These are phyloP conservation scores for Cancer borealis DNA, from an alignment of 2,888 invertebrate species.

Conservation along the genomic window DNA sequence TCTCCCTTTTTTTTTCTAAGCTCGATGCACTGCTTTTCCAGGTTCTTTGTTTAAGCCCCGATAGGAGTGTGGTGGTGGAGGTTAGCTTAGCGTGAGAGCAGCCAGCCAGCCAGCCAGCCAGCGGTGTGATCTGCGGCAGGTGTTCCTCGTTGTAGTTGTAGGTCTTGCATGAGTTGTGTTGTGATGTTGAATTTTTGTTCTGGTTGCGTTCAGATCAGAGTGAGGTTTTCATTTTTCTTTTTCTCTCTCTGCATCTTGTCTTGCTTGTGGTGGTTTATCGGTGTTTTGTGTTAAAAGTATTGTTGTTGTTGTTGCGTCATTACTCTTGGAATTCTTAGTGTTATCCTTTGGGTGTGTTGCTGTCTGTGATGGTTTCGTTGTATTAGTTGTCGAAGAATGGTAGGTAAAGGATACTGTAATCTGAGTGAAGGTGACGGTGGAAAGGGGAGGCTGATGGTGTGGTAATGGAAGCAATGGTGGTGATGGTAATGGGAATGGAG, in stretches of 20 bases:
- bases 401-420: background rate
- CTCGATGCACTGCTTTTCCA: background rate
- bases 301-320: background rate
- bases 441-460: background rate
- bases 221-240: background rate
- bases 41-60: background rate
- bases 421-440: background rate
- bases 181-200: background rate
- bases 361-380: background rate
- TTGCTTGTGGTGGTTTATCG: background rate
- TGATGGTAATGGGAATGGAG: background rate
- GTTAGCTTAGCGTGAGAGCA: background rate
- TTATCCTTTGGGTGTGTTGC: background rate
- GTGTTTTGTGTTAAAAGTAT: background rate
- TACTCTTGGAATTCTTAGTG: background rate
- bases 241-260: background rate
- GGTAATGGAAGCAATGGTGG: background rate
- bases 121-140: background rate
- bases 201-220: background rate
- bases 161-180: constrained; percentile 3
- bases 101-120: background rate
- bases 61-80: background rate
- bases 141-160: background rate
- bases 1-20: background rate
- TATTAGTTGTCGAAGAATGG: background rate